Evolutionary conservation across 2,113 vertebrate species (phyloP).

Genomic region (Propithecus coquereli): DNA sequence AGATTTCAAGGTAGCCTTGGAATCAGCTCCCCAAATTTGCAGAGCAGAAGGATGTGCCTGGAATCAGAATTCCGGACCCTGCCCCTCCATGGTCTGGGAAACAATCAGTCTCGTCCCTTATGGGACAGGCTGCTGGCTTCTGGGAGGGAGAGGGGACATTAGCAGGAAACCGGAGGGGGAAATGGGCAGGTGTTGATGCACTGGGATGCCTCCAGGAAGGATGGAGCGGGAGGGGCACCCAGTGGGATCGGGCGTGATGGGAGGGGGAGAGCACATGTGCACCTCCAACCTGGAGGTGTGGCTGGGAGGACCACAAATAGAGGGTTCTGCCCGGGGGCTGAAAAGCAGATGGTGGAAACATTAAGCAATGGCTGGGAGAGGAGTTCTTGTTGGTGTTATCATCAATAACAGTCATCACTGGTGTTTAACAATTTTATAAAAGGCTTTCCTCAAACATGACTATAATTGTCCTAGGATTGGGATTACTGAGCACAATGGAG

Average conservation of each 20-base stretch:
- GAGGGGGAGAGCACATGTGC: background rate
- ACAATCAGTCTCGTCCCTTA: constrained; percentile 57
- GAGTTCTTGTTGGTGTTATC: background rate
- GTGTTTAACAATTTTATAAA: background rate
- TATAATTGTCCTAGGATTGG: background rate
- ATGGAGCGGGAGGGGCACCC: background rate
- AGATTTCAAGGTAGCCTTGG: constrained; percentile 20
- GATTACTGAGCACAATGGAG: background rate
- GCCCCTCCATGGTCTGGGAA: constrained; percentile 15
- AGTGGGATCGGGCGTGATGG: background rate
- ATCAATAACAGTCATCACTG: background rate
- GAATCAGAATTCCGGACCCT: constrained; percentile 35
- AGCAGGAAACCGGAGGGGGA: constrained; percentile 50
- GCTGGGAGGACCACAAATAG: background rate
- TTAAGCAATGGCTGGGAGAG: background rate
- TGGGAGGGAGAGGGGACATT: background rate
- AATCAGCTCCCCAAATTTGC: constrained; percentile 12
- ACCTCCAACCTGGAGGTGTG: background rate
- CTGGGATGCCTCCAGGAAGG: constrained; percentile 40
- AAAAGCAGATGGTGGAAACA: background rate
- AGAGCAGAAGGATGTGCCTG: constrained; percentile 44
- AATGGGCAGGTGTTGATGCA: constrained; percentile 25
- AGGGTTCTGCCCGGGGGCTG: background rate
- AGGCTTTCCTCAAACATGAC: background rate
- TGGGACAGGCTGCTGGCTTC: background rate